Conservation (phyloP, 1,140 invertebrate species). For the Aphidius ervi region DNA sequence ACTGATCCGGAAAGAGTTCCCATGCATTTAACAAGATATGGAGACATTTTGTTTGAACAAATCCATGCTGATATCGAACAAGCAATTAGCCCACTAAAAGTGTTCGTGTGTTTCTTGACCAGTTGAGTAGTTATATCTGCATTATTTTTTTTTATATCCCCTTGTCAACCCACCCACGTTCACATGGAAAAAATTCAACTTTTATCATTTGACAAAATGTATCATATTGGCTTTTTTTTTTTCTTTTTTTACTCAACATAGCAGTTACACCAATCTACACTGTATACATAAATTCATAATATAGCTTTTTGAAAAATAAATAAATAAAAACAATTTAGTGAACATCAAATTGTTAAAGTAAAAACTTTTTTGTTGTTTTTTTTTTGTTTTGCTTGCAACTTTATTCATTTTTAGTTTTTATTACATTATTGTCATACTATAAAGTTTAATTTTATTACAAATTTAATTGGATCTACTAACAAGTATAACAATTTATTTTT, state of each 20-base stretch:
- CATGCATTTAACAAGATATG: neutral
- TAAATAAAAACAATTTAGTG: too few species aligned
- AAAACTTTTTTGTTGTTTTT: too few species aligned
- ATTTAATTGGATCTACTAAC: too few species aligned
- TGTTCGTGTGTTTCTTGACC: constrained; percentile 39
- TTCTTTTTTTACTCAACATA: constrained; percentile 19
- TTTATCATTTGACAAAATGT: constrained; percentile 44
- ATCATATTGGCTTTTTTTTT: constrained; percentile 31
- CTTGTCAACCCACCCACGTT: constrained; percentile 32
- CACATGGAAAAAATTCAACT: constrained; percentile 15
- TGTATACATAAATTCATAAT: too few species aligned
- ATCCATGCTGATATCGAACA: constrained; percentile 29
- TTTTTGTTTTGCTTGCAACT: too few species aligned
- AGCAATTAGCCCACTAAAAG: constrained; percentile 48
- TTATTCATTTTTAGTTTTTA: too few species aligned
- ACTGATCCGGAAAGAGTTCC: neutral
- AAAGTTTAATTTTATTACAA: too few species aligned
- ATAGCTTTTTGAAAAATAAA: too few species aligned
- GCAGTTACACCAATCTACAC: constrained; percentile 19
- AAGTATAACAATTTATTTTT: too few species aligned
- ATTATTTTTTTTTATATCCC: constrained; percentile 26
- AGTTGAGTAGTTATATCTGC: constrained; percentile 12
- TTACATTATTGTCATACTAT: too few species aligned
- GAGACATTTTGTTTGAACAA: too few species aligned
- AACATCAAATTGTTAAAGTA: too few species aligned